Evolutionary conservation across 2,113 vertebrate species (phyloP), one percentile per base, ranked within the genome.

Genomic region (Tinamus guttatus): DNA sequence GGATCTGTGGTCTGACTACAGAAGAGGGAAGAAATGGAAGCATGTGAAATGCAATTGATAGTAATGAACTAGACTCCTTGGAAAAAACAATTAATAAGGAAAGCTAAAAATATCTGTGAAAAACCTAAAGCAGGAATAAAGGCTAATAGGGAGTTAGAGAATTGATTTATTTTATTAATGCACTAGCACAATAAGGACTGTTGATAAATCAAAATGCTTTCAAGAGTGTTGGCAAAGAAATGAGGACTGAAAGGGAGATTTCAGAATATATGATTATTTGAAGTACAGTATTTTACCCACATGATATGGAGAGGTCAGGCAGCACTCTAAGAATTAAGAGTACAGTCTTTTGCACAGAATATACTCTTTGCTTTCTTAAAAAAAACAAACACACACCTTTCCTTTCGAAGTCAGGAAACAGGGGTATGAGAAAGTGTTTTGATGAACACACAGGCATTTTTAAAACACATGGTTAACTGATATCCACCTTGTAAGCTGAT

Each of bases 361-460:
- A 76, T 76, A 51, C 18, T 89, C 76, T 43, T 86, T 62, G 69
- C 60, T 65, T 13, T 59, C 90, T 89, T 76, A 93, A 96, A 43
- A 43, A 43, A 14, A 60, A 32, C 41, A 56, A 77, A 60, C 47
- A 89, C 34, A 30, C 47, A 58, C 52, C 27, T 71, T 85, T 60
- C 52, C 27, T 71, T 85, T 70, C 85, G 86, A 95, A 92, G 92
- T 90, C 92, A 93, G 40, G 70, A 90, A 81, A 49, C 27, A 80
- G 25, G 28, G 60, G 64, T 62, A 45, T 1, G 1, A 90, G 41
- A 52, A 15, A 56, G 13, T 47, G 30, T 41, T 86, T 13, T 58
- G 65, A 94, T 41, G 60, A 95, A 54, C 24, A 60, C 1, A 4
- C 25, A 90, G 71, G 94, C 51, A 32, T 2, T 60, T 62, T 47